Conservation (phyloP, 2,888 invertebrate genomes). For the Andricus curvator region DNA sequence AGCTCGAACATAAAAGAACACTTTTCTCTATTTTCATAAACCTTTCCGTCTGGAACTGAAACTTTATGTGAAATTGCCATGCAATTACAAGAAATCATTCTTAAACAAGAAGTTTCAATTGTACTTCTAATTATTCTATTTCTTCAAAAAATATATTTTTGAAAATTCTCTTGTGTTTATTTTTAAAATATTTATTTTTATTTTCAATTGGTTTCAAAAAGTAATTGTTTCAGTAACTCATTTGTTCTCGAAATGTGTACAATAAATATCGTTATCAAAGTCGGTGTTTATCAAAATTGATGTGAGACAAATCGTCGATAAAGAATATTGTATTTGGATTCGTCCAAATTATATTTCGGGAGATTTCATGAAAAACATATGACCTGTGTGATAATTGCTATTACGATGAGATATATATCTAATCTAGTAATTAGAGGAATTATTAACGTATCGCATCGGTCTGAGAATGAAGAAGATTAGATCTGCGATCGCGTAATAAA, state of each 20-base stretch:
- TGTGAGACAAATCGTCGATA: constrained; percentile 4
- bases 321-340: constrained; percentile 9
- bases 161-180: not conserved
- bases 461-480: constrained; percentile 7
- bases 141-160: not conserved
- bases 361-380: constrained; percentile 11
- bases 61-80: not conserved
- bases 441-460: constrained; percentile 20
- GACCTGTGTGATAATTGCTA: not conserved
- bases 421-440: constrained; percentile 24
- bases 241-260: not conserved
- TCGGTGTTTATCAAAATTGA: not conserved
- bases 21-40: constrained; percentile 25
- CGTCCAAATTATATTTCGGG: not conserved
- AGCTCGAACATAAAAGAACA: constrained; percentile 16
- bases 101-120: not conserved
- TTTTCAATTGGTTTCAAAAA: too few species aligned
- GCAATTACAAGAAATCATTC: not conserved
- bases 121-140: not conserved
- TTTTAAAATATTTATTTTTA: not conserved
- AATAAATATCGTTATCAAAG: not conserved
- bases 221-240: too few species aligned
- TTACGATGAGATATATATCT: constrained; percentile 27
- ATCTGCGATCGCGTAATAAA: not conserved
- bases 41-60: not conserved